Conservation (phyloP, 2,888 invertebrate genomes). For the Campopleginae sp. region DNA sequence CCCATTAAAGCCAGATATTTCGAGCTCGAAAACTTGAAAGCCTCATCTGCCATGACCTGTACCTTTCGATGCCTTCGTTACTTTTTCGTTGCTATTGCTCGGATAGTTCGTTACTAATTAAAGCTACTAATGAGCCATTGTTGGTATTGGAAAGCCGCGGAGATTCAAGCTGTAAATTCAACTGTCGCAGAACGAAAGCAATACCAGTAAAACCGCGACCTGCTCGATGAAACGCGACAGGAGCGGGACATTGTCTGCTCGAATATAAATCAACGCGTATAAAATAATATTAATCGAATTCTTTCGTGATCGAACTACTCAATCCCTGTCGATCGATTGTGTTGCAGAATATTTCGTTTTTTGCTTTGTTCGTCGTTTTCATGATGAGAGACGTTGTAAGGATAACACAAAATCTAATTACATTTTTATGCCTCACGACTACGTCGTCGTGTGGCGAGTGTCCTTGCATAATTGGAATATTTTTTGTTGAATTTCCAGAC, state of each 20-base stretch:
- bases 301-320: slow-evolving; percentile 7
- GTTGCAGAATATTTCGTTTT: not conserved
- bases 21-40: not conserved
- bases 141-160: not conserved
- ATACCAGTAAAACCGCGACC: not conserved
- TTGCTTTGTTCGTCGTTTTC: not conserved
- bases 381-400: not conserved
- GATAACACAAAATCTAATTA: not conserved
- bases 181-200: not conserved
- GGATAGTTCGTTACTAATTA: not conserved
- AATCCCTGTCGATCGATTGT: not conserved
- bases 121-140: slow-evolving; percentile 15
- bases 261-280: not conserved
- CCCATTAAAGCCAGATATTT: not conserved
- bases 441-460: not conserved
- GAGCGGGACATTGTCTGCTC: not conserved
- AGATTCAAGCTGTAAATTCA: not conserved
- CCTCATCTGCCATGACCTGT: not conserved
- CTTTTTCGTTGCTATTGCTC: not conserved
- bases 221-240: not conserved
- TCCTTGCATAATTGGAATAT: not conserved
- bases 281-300: not conserved
- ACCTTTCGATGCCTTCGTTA: not conserved
- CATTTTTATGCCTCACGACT: not conserved
- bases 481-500: not conserved